Conservation (phyloP, 2,113 vertebrate species). For the Menura novaehollandiae region DNA sequence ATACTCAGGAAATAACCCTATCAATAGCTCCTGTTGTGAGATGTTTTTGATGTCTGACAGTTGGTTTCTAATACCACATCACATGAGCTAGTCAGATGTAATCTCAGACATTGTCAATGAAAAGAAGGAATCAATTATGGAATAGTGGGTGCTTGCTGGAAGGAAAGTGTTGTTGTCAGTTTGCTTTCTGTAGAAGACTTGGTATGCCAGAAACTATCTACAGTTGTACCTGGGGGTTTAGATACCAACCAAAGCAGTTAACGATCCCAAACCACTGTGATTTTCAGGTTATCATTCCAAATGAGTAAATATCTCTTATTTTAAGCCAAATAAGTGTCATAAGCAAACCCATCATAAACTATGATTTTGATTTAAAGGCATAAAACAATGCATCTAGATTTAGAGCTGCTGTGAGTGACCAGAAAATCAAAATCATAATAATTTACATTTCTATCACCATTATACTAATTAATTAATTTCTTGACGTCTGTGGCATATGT, state of each 20-base stretch:
- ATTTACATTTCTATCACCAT: not conserved
- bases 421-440: not conserved
- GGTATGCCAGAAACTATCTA: not conserved
- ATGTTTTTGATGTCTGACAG: constrained; percentile 65
- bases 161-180: constrained; percentile 12
- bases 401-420: not conserved
- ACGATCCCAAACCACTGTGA: not conserved
- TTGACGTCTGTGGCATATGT: not conserved
- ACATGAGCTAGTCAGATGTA: constrained; percentile 64
- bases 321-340: not conserved
- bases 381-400: not conserved
- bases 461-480: not conserved
- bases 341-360: not conserved
- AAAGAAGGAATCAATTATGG: constrained; percentile 48
- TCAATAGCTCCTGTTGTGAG: constrained; percentile 70
- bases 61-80: constrained; percentile 62
- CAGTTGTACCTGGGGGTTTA: not conserved
- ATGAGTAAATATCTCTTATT: not conserved
- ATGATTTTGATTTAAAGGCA: not conserved
- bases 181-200: not conserved
- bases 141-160: constrained; percentile 8
- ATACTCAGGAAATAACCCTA: constrained; percentile 41
- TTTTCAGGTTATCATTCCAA: constrained; percentile 49
- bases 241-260: not conserved
- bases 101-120: constrained; percentile 44